Evolutionary conservation across 1,140 invertebrate genomes (phyloP), one percentile per base, ranked within the genome.

Genomic region (Zaprionus lachaisei): DNA sequence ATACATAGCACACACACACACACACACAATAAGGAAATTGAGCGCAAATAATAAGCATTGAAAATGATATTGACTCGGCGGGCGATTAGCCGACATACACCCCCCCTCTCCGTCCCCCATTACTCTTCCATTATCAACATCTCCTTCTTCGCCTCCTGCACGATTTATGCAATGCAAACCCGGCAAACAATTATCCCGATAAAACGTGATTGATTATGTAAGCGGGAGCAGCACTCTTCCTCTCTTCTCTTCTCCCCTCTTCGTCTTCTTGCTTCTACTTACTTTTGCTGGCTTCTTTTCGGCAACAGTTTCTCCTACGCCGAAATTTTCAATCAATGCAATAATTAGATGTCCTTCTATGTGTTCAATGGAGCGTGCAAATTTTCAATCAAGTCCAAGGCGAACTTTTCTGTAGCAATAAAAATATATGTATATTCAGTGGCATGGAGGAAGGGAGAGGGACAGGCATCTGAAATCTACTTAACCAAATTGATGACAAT

Each of bases 401-500:
- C 60, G 9, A 26, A 44, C 38, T 22, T 63, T 63, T 26, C 37
- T 44, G 44, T 14, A 65, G 62, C 62, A 26, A 62, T 44, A 44
- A 44, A 62, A 24, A 62, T 62, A 56, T 24, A 51, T 61, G 17
- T 24, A 51, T 51, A 12, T 20, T 11, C 47, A n/a, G 9, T 0
- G 47, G 11, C 17, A 12, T 4, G 9, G 9, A 22, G 12, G 4
- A n/a, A 5, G n/a, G 2, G 47, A 47, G 47, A 44, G n/a, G n/a
- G n/a, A 5, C 4, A 4, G 17, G 51, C 31, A 22, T 31, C 26
- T 34, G 65, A 78, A 85, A 79, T 85, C 82, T 81, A 85, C 82
- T 85, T 85, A 85, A 85, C 79, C 82, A 81, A 85, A 85, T 85
- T 85, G 83, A 85, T 85, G 83, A 85, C 79, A 86, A 85, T 81